Evolutionary conservation across 2,888 invertebrate species (phyloP).

Genomic region (Netelia fuscicornis): DNA sequence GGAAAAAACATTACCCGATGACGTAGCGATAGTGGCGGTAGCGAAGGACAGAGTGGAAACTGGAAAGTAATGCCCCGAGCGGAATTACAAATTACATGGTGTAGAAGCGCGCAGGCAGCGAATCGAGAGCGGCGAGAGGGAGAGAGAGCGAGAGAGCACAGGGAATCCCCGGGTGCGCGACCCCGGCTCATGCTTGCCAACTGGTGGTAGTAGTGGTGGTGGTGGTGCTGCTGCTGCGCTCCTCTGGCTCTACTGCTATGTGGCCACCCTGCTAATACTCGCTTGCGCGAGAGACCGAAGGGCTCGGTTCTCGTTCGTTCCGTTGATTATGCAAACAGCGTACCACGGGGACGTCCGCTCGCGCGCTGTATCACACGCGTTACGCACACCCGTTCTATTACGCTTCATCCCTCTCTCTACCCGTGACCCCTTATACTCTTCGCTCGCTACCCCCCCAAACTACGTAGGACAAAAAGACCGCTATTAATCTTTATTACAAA

Average conservation of each 20-base stretch:
- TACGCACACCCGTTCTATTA: slow-evolving; percentile 59
- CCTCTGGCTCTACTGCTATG: slow-evolving; percentile 31
- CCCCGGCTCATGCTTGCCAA: slow-evolving; percentile 39
- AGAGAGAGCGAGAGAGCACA: slow-evolving; percentile 48
- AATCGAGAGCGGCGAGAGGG: slow-evolving; percentile 23
- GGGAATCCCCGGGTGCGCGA: slow-evolving; percentile 57
- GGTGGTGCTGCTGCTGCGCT: slow-evolving; percentile 53
- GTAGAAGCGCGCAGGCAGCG: slow-evolving; percentile 69
- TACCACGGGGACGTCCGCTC: slow-evolving; percentile 60
- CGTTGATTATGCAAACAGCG: slow-evolving; percentile 81
- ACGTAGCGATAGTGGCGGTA: slow-evolving; percentile 58
- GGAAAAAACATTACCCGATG: slow-evolving; percentile 27
- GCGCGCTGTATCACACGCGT: slow-evolving; percentile 64
- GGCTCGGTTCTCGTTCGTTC: slow-evolving; percentile 74
- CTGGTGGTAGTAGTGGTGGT: slow-evolving; percentile 16
- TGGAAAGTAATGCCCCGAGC: slow-evolving; percentile 79
- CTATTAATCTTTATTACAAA: slow-evolving; percentile 80
- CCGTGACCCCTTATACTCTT: not conserved
- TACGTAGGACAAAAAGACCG: slow-evolving; percentile 75
- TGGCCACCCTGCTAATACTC: slow-evolving; percentile 29
- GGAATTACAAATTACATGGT: slow-evolving; percentile 80
- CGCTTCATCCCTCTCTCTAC: slow-evolving; percentile 14
- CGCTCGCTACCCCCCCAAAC: slow-evolving; percentile 58
- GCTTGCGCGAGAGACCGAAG: slow-evolving; percentile 67
- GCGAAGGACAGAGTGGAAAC: slow-evolving; percentile 76